These are phyloP conservation scores for Epinephelus lanceolatus DNA, from an alignment of 2,113 vertebrate genomes.

Conservation along the genomic window DNA sequence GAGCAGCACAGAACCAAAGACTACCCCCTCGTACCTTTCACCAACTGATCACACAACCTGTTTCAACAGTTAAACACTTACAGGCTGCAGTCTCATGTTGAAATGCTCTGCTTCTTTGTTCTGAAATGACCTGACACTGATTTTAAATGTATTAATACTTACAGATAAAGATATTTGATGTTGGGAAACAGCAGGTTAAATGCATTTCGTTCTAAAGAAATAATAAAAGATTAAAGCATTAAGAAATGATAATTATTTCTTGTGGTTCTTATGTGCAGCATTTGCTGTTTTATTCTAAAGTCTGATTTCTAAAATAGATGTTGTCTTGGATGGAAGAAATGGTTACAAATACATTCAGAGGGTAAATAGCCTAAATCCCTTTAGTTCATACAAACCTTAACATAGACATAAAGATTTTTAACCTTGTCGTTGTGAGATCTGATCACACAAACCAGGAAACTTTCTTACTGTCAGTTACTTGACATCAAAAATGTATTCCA, in stretches of 20 bases:
- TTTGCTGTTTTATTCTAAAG: not conserved
- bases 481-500: too few species aligned
- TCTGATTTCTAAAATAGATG: not conserved
- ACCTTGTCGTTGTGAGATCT: too few species aligned
- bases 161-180: not conserved
- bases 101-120: not conserved
- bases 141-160: too few species aligned
- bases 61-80: not conserved
- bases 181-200: not conserved
- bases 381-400: too few species aligned
- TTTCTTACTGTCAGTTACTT: too few species aligned
- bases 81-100: not conserved
- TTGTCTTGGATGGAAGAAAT: not conserved
- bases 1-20: not conserved
- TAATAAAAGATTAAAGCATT: not conserved
- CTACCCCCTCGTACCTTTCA: not conserved
- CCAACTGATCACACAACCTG: not conserved
- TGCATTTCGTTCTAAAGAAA: not conserved
- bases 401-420: too few species aligned
- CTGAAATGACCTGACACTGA: not conserved
- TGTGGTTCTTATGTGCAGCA: not conserved
- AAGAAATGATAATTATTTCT: not conserved
- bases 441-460: too few species aligned
- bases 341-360: too few species aligned
- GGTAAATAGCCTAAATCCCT: too few species aligned